A percentile compares a stretch with the other conserved stretches of the same genome.
phyloP scores from a whole-genome alignment of 2,888 invertebrate genomes.

The Synergus itoensis region DNA sequence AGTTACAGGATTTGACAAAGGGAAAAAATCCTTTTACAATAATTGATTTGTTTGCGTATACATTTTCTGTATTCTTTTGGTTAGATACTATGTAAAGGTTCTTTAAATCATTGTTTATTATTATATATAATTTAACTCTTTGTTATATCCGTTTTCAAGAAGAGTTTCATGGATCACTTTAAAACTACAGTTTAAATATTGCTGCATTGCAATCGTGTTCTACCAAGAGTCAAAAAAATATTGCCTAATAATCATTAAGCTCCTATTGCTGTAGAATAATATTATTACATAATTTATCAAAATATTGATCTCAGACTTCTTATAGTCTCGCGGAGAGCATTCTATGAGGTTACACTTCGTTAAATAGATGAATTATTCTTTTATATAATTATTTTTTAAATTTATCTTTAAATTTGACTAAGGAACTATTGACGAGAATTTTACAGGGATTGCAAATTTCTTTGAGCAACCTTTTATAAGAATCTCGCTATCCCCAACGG shows the following conservation, averaged over 20 bases:
- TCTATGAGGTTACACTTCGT: background rate
- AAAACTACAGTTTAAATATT: background rate
- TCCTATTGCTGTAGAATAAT: slow-evolving; percentile 4
- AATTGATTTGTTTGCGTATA: background rate
- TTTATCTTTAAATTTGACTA: background rate
- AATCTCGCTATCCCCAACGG: slow-evolving; percentile 24
- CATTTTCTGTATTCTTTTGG: background rate
- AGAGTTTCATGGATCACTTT: background rate
- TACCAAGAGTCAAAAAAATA: background rate
- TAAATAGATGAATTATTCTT: background rate
- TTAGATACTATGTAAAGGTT: background rate
- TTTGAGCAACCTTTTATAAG: slow-evolving; percentile 39
- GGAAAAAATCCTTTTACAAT: background rate
- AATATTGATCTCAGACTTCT: background rate
- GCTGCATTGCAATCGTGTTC: background rate
- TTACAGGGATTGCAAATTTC: slow-evolving; percentile 36
- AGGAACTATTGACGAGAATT: slow-evolving; percentile 7
- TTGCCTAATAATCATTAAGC: slow-evolving; percentile 19
- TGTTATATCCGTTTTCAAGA: background rate
- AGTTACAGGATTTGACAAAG: background rate
- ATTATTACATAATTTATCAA: slow-evolving; percentile 24
- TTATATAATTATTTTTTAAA: background rate
- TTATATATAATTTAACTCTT: background rate
- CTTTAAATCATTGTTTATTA: background rate
- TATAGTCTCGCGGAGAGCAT: background rate